A percentile compares a stretch with the other conserved stretches of the same genome.
phyloP scores from a whole-genome alignment of 1,140 invertebrate species.

The Hyles euphorbiae region DNA sequence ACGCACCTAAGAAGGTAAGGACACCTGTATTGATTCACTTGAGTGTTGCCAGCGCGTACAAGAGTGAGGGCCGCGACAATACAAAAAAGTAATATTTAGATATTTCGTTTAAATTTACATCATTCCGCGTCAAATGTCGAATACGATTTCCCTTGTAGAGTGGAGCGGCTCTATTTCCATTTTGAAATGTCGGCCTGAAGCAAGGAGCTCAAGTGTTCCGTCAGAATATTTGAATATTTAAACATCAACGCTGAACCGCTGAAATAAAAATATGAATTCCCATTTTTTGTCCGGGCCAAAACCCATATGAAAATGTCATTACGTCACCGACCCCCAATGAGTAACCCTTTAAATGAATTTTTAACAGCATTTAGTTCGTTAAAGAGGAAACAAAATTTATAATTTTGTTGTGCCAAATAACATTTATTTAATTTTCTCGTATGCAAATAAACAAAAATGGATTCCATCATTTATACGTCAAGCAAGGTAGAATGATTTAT shows the following conservation, averaged over 20 bases:
- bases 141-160: constrained; percentile 52
- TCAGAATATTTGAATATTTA: constrained; percentile 68
- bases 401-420: not conserved
- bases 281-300: no score
- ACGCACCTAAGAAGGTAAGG: no score
- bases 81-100: no score
- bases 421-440: not conserved
- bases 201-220: constrained; percentile 49
- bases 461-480: not conserved
- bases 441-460: not conserved
- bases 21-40: no score
- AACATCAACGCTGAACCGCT: constrained; percentile 40
- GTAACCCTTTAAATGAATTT: constrained; percentile 2
- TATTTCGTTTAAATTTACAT: constrained; percentile 38
- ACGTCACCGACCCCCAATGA: not conserved
- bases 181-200: constrained; percentile 54
- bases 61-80: no score
- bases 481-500: not conserved
- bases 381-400: not conserved
- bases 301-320: constrained; percentile 10
- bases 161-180: constrained; percentile 58
- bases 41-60: no score
- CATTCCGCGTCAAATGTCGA: constrained; percentile 57
- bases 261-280: constrained; percentile 50
- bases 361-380: constrained; percentile 1